Evolutionary conservation across 1,140 invertebrate species (phyloP).

Genomic region (Pseudomyrmex flavicornis): DNA sequence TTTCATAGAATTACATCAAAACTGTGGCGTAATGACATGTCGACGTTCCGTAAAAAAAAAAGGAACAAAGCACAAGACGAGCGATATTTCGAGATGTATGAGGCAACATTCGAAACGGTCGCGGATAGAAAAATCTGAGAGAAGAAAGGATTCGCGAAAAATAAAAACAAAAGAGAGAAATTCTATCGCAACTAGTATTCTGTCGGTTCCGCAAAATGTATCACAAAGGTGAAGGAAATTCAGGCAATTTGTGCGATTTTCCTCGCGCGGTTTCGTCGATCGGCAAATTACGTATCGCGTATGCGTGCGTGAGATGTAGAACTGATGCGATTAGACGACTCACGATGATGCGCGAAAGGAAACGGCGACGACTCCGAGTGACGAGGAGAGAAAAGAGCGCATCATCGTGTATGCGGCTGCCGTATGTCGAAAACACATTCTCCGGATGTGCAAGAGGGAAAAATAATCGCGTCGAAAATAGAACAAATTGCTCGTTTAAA

Average conservation of each 20-base stretch:
- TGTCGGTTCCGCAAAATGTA: background rate
- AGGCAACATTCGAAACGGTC: background rate
- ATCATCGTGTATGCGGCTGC: conserved; percentile 63
- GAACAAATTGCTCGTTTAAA: conserved; percentile 27
- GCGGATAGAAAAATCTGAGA: background rate
- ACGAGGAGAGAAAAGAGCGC: conserved; percentile 50
- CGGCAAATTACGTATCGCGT: conserved; percentile 54
- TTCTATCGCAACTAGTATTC: background rate
- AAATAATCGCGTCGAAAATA: conserved; percentile 50
- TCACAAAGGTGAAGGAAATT: background rate
- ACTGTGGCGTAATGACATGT: conserved; percentile 38
- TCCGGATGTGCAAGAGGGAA: conserved; percentile 5
- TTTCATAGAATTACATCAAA: conserved; percentile 41
- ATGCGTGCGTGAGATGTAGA: conserved; percentile 41
- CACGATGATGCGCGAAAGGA: conserved; percentile 64
- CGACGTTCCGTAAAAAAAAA: conserved; percentile 11
- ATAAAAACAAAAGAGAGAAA: background rate
- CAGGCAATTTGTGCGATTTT: conserved; percentile 40
- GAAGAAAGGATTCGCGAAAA: background rate
- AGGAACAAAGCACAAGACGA: background rate
- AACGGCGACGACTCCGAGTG: conserved; percentile 40
- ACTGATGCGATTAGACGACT: conserved; percentile 54
- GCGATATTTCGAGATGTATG: background rate
- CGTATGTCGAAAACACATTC: conserved; percentile 53
- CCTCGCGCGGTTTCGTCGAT: conserved; percentile 23